Conservation (phyloP, 37 sponge, comb jelly and placozoan genomes). For the Beroe forskalii region DNA sequence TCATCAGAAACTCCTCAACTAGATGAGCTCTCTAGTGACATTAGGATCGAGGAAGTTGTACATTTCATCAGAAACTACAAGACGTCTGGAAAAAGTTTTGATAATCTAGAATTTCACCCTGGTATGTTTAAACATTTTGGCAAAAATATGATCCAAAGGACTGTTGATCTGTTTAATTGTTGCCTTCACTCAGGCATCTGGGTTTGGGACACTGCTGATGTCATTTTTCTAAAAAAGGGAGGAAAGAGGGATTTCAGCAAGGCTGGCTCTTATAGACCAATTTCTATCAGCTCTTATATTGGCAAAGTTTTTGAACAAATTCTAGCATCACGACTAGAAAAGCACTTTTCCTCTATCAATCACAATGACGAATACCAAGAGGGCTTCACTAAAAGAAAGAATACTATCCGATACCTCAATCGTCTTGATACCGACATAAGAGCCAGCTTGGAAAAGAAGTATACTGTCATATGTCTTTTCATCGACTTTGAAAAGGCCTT, state of each 20-base stretch:
- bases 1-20: neutral
- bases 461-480: neutral
- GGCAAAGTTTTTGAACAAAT: neutral
- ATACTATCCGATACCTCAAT: neutral
- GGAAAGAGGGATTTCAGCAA: neutral
- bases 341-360: neutral
- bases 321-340: slow-evolving; percentile 2
- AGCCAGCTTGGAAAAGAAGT: neutral
- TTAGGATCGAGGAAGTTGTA: neutral
- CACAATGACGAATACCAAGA: neutral
- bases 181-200: neutral
- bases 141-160: neutral
- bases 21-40: neutral
- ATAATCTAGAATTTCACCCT: neutral
- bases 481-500: neutral
- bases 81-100: neutral
- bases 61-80: neutral
- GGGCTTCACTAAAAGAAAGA: neutral
- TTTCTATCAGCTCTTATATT: neutral
- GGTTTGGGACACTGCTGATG: neutral
- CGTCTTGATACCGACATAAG: neutral
- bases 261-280: neutral
- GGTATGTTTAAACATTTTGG: neutral
- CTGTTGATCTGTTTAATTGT: neutral
- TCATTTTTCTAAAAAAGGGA: neutral